Percentiles rank a stretch among this genome's conserved stretches.
These are phyloP conservation scores for Opisthocomus hoazin DNA, from an alignment of 2,113 vertebrate genomes.

Conservation along the genomic window DNA sequence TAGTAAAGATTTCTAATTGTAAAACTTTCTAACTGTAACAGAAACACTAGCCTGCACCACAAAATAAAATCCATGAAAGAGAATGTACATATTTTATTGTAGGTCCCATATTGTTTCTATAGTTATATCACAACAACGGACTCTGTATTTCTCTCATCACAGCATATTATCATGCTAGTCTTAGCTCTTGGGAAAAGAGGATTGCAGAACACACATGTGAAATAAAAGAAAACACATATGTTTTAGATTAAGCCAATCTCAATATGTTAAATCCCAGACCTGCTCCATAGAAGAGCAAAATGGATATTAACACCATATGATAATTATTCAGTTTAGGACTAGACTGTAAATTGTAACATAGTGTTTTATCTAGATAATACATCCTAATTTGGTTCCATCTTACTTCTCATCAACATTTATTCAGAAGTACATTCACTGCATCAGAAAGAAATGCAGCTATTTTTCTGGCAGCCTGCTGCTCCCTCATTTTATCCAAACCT, in stretches of 20 bases:
- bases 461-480: not conserved
- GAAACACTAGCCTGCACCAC: not conserved
- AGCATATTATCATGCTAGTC: not conserved
- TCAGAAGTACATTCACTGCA: not conserved
- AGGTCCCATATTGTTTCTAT: not conserved
- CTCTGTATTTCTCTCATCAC: not conserved
- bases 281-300: not conserved
- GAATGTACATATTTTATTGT: not conserved
- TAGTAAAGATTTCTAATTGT: not conserved
- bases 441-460: not conserved
- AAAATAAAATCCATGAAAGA: not conserved
- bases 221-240: constrained; percentile 42
- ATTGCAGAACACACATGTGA: constrained; percentile 3
- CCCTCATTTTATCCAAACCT: not conserved
- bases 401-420: not conserved
- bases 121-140: not conserved
- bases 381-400: not conserved
- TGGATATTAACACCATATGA: not conserved
- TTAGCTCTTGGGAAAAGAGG: not conserved
- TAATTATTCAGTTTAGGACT: not conserved
- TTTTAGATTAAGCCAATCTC: not conserved
- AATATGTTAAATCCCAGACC: not conserved
- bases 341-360: not conserved
- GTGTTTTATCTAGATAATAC: not conserved
- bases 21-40: not conserved